Conservation (phyloP, 2,888 invertebrate genomes). For the Limulus polyphemus region DNA sequence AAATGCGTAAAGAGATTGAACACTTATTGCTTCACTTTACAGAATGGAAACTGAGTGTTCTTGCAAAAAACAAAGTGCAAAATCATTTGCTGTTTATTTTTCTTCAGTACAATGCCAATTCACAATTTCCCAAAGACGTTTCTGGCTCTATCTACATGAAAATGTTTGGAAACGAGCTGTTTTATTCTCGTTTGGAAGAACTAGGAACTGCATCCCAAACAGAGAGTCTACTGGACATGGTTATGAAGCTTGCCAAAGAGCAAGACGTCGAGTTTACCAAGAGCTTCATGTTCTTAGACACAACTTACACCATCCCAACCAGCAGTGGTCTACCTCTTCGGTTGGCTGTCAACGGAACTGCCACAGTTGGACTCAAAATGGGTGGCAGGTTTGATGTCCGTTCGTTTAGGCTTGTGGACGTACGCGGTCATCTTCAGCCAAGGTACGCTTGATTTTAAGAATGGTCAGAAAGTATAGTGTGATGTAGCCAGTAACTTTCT, state of each 20-base stretch:
- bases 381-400: constrained; percentile 61
- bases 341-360: constrained; percentile 71
- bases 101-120: constrained; percentile 32
- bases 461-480: too few species aligned
- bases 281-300: constrained; percentile 72
- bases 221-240: too few species aligned
- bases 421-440: constrained; percentile 68
- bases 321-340: constrained; percentile 72
- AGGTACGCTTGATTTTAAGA: constrained; percentile 42
- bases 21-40: background rate
- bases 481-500: too few species aligned
- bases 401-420: constrained; percentile 46
- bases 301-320: constrained; percentile 70
- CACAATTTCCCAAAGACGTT: constrained; percentile 29
- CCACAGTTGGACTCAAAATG: constrained; percentile 68
- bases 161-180: constrained; percentile 20
- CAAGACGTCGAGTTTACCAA: constrained; percentile 71
- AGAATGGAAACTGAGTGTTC: background rate
- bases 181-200: constrained; percentile 31
- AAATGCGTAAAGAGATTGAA: too few species aligned
- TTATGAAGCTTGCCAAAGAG: constrained; percentile 40
- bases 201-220: constrained; percentile 28
- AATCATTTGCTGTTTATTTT: constrained; percentile 5
- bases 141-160: constrained; percentile 38
- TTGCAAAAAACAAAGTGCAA: background rate